phyloP scores from a whole-genome alignment of 30 jellyfish, hydroid and myxozoan genomes.

The Rhopilema esculentum region DNA sequence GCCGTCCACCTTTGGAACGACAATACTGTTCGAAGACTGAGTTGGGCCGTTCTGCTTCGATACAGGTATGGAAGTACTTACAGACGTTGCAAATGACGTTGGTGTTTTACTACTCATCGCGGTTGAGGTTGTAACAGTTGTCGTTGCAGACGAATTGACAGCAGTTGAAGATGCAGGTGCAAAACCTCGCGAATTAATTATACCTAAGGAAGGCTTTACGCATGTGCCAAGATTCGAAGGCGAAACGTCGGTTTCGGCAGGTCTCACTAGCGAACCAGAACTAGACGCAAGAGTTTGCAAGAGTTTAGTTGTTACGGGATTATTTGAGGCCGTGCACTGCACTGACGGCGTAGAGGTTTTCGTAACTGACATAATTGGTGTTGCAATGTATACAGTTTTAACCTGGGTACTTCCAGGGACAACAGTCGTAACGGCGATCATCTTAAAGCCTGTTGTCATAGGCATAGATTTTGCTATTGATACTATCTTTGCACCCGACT shows the following conservation, averaged over 20 bases:
- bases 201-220: constrained; percentile 52
- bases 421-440: constrained; percentile 99
- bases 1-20: neutral
- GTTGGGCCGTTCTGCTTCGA: neutral
- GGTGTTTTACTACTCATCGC: neutral
- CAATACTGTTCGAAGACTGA: neutral
- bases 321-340: constrained; percentile 4
- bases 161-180: constrained; percentile 16
- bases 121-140: neutral
- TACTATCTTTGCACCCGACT: constrained; percentile 87
- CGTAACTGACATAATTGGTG: constrained; percentile 97
- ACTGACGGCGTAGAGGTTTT: constrained; percentile 65
- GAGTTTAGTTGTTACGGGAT: constrained; percentile 23
- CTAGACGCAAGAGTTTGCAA: constrained; percentile 53
- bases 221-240: constrained; percentile 29
- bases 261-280: constrained; percentile 10
- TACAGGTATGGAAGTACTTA: neutral
- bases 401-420: constrained; percentile 99
- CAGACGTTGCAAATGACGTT: neutral
- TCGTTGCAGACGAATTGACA: constrained; percentile 9
- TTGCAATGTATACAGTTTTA: constrained; percentile 97
- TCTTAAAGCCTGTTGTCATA: constrained; percentile 97
- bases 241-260: constrained; percentile 57
- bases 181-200: constrained; percentile 25
- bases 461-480: constrained; percentile 96